Conservation (phyloP, 92 coral and sea anemone genomes). For the Phymanthus crucifer region DNA sequence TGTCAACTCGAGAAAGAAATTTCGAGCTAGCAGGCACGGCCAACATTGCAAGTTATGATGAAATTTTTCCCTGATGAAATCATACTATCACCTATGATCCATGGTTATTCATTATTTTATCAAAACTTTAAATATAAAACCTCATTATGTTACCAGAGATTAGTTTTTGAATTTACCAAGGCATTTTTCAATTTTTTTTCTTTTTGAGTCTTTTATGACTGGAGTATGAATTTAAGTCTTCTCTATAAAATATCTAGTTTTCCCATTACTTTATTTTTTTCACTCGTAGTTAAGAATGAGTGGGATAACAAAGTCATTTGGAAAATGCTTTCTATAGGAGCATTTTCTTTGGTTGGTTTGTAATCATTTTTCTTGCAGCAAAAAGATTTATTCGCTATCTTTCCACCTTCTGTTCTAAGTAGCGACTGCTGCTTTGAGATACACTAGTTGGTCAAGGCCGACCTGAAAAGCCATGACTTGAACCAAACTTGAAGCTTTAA, state of each 20-base stretch:
- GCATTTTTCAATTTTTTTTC: not conserved
- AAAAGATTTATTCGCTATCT: no score
- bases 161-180: not conserved
- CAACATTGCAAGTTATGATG: not conserved
- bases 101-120: not conserved
- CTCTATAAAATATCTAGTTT: not conserved
- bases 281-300: not conserved
- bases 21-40: not conserved
- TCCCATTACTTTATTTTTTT: not conserved
- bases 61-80: not conserved
- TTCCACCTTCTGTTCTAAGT: no score
- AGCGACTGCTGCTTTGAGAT: no score
- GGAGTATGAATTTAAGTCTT: not conserved
- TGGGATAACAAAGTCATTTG: not conserved
- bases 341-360: not conserved
- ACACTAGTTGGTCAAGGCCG: not conserved
- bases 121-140: conserved; percentile 3
- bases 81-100: not conserved
- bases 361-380: not conserved
- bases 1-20: not conserved
- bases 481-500: not conserved
- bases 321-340: not conserved
- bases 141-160: not conserved
- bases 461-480: not conserved
- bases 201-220: not conserved